Conservation (phyloP, 2,113 vertebrate species). For the Odontesthes bonariensis region DNA sequence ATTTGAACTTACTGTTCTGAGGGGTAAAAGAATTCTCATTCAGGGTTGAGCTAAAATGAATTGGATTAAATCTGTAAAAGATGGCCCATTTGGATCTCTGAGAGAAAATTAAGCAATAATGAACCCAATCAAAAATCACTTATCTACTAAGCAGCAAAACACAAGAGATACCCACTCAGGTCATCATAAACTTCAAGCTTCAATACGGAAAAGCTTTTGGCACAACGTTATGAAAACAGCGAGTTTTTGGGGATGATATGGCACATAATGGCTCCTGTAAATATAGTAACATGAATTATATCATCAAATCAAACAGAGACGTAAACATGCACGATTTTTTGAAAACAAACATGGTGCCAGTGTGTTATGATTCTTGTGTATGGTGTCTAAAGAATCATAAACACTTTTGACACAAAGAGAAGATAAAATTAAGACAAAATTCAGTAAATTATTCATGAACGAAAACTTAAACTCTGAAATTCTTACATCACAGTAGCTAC, state of each 20-base stretch:
- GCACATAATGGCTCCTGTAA: not conserved
- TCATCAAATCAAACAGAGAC: not conserved
- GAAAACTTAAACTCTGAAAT: constrained; percentile 32
- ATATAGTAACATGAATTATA: not conserved
- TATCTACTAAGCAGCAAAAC: not conserved
- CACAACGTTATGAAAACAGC: not conserved
- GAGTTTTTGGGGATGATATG: not conserved
- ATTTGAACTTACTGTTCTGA: too few relatives aligned
- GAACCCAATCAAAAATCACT: not conserved
- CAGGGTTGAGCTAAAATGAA: too few relatives aligned
- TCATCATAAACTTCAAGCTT: not conserved
- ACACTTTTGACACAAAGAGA: constrained; percentile 19
- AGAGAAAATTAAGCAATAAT: too few relatives aligned
- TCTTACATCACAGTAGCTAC: constrained; percentile 21
- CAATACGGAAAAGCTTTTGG: not conserved
- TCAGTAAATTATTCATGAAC: constrained; percentile 52
- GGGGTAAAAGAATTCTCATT: too few relatives aligned
- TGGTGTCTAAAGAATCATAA: constrained; percentile 14
- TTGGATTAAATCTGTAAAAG: too few relatives aligned
- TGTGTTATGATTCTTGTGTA: constrained; percentile 23
- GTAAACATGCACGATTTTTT: not conserved
- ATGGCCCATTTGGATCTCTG: too few relatives aligned
- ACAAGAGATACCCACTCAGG: not conserved
- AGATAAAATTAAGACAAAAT: constrained; percentile 40
- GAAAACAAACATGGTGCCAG: not conserved